Evolutionary conservation across 2,888 invertebrate genomes (phyloP), one percentile per base, ranked within the genome.

Genomic region (Orthonevra nobilis): DNA sequence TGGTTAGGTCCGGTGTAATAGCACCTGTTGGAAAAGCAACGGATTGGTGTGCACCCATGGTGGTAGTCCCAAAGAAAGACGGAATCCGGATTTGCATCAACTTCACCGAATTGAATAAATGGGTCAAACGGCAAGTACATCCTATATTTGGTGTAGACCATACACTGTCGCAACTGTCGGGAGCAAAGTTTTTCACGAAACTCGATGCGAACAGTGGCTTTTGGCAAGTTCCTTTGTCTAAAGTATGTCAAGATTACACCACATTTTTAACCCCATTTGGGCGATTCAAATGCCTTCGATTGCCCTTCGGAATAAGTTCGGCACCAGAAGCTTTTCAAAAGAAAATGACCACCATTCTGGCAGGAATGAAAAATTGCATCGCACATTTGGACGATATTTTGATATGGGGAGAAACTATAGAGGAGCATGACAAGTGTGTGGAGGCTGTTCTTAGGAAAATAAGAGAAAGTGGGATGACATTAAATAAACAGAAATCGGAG

Each of bases 251-350:
- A 15, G 38, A 19, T 23, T 2, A 36, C 7, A 48, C 48, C n/a
- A 48, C 38, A 0, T 63, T 63, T 9, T 14, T 61, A 15, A 48
- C 38, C 5, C 46, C 61, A 6, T 48, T 61, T 26, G 61, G 61
- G 1, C 17, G 36, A 15, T 61, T n/a, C 6, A 50, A 28, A 14
- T 64, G 38, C 34, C 7, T 42, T 14, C 14, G 64, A 30, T 42
- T 64, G 14, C 50, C 63, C 5, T 63, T 48, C 12, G 50, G 64
- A 1, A 64, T 64, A 19, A 64, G 32, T 7, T 64, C 64, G 3
- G 64, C 64, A 5, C 44, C 54, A n/a, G 66, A 66, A 6, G 34
- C 34, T 20, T 54, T 66, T 9, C 54, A 66, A 52, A 38, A 12
- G 17, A 66, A 28, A 34, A 44, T 44, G 19, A 42, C 52, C 32